Conservation (phyloP, 2,797 vertebrate genomes). For the Oryzias sinensis region DNA sequence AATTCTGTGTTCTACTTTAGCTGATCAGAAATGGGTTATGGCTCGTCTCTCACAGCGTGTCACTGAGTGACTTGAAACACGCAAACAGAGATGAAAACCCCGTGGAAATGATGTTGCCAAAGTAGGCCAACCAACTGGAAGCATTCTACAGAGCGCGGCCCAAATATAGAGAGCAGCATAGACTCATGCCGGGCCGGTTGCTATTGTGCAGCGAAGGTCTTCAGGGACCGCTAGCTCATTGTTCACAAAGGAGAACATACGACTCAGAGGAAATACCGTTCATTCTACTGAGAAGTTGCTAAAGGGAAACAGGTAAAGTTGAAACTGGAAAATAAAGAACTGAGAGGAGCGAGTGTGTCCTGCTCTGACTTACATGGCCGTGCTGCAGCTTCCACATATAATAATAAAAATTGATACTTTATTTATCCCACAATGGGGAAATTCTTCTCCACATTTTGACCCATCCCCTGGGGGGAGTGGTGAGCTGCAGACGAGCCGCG, state of each 20-base stretch:
- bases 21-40: constrained; percentile 46
- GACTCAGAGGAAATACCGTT: constrained; percentile 79
- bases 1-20: constrained; percentile 43
- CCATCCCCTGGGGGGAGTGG: too few relatives aligned
- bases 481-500: too few relatives aligned
- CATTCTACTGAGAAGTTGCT: constrained; percentile 55
- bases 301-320: constrained; percentile 60
- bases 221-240: constrained; percentile 23
- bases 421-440: too few relatives aligned
- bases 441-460: too few relatives aligned
- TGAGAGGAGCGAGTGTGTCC: constrained; percentile 25
- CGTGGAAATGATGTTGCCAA: constrained; percentile 43
- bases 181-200: constrained; percentile 18
- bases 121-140: constrained; percentile 53
- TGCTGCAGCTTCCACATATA: constrained; percentile 42
- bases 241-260: constrained; percentile 51
- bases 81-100: constrained; percentile 9
- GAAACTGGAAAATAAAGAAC: constrained; percentile 48
- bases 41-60: constrained; percentile 40
- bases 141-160: constrained; percentile 36
- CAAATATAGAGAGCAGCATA: constrained; percentile 45
- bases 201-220: constrained; percentile 48
- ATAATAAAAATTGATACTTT: too few relatives aligned
- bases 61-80: constrained; percentile 20
- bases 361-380: constrained; percentile 40